Evolutionary conservation across 2,888 invertebrate genomes (phyloP), one percentile per base, ranked within the genome.

Genomic region (Morpho helenor): DNA sequence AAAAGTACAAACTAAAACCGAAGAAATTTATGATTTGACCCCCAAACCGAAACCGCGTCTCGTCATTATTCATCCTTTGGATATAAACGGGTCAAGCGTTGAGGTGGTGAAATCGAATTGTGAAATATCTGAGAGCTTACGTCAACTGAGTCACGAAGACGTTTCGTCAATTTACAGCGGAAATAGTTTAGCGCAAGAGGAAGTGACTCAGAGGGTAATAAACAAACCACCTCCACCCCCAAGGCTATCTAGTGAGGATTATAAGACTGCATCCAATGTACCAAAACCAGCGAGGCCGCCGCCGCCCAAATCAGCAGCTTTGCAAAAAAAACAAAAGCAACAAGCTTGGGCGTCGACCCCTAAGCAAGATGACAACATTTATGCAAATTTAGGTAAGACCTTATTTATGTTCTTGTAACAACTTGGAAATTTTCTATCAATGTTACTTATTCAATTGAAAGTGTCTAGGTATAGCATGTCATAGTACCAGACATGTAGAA

Each of bases 11-110:
- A 80, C 82, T 49, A 92, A 91, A 72, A 73, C 76, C 52, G 93
- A 93, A 64, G 93, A 93, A 62, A 86, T 92, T 42, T 87, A 84
- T 58, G 92, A 92, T 48, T 81, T 91, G 52, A 91, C 92, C 22
- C 93, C 93, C 7, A 92, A 93, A 71, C 92, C 93, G 7, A 95
- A 95, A 73, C 95, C 95, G 3, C 92, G 96, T 10, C 89, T 96
- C 31, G 96, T 97, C 61, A 97, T 97, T 68, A 96, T 97, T 63
- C 97, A 97, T 91, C 97, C 97, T 9, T 90, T 96, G 69, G 97
- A 97, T 73, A 92, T 97, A 61, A 96, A 96, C 78, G 95, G 96
- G 41, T 93, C 95, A 8, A 95, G 92, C 62, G 96, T 96, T 2
- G 96, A 96, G 76, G 96, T 96, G 44, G 93, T 96, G 63, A 93